phyloP scores from a whole-genome alignment of 2,797 vertebrate species.

The Malurus splendens region DNA sequence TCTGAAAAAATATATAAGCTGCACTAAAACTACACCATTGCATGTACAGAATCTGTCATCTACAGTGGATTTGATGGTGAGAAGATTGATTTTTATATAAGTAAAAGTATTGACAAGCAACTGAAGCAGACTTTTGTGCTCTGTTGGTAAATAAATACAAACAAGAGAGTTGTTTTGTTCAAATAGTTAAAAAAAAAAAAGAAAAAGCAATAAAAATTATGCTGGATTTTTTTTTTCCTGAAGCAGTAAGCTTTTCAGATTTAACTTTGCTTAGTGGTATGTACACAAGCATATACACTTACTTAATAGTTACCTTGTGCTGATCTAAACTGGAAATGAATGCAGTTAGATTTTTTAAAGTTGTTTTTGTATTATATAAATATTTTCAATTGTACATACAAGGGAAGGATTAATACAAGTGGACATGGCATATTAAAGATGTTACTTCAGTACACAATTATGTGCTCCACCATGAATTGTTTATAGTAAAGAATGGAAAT shows the following conservation, averaged over 20 bases:
- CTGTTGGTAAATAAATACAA: background rate
- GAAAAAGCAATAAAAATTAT: background rate
- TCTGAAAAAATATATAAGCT: background rate
- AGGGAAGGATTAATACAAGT: background rate
- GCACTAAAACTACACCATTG: background rate
- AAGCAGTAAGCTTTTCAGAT: background rate
- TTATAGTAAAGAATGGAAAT: background rate
- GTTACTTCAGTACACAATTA: background rate
- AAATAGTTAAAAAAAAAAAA: background rate
- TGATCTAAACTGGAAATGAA: background rate
- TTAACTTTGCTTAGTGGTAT: background rate
- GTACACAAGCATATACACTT: background rate
- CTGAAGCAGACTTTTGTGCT: background rate
- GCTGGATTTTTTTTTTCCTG: fast-evolving
- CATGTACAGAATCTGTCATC: background rate
- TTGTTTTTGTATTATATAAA: background rate
- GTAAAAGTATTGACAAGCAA: background rate
- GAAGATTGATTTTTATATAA: slow-evolving; percentile 2
- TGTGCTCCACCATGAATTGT: background rate
- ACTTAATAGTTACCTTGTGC: background rate
- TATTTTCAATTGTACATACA: background rate
- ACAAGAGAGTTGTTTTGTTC: background rate
- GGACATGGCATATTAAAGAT: background rate
- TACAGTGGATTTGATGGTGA: background rate
- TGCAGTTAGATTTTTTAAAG: background rate